Evolutionary conservation across 1,140 invertebrate genomes (phyloP).

Genomic region (Branchinecta lindahli): DNA sequence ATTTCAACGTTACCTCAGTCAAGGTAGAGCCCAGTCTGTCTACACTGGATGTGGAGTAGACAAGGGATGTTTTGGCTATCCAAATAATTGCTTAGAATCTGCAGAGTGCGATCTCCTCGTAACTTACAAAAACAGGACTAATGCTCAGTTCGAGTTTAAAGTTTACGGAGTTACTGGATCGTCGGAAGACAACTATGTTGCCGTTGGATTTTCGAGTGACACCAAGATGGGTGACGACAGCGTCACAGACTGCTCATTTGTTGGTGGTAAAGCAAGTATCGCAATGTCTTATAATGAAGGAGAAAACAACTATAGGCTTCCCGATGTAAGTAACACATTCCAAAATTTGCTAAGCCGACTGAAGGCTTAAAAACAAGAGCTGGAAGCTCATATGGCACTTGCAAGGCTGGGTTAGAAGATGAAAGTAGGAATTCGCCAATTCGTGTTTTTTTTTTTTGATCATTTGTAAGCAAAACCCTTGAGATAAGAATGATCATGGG

Average conservation of each 20-base stretch:
- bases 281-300: slow-evolving; percentile 51
- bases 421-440: too few species aligned
- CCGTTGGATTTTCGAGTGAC: slow-evolving; percentile 16
- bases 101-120: slow-evolving; percentile 8
- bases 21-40: neutral
- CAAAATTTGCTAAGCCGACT: too few species aligned
- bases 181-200: slow-evolving; percentile 11
- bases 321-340: slow-evolving; percentile 15
- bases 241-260: slow-evolving; percentile 59
- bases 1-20: too few species aligned
- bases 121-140: slow-evolving; percentile 13
- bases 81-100: slow-evolving; percentile 1
- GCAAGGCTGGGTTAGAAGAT: too few species aligned
- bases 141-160: slow-evolving; percentile 16
- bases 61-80: slow-evolving; percentile 16
- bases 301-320: slow-evolving; percentile 33
- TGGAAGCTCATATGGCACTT: too few species aligned
- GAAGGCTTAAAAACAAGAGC: too few species aligned
- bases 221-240: slow-evolving; percentile 45
- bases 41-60: slow-evolving; percentile 13
- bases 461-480: too few species aligned
- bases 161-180: slow-evolving; percentile 12
- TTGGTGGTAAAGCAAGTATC: slow-evolving; percentile 39
- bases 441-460: too few species aligned
- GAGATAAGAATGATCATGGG: too few species aligned